Base-by-base conservation (phyloP, 2,888 invertebrate genomes). In the Ellobium chinense region DNA sequence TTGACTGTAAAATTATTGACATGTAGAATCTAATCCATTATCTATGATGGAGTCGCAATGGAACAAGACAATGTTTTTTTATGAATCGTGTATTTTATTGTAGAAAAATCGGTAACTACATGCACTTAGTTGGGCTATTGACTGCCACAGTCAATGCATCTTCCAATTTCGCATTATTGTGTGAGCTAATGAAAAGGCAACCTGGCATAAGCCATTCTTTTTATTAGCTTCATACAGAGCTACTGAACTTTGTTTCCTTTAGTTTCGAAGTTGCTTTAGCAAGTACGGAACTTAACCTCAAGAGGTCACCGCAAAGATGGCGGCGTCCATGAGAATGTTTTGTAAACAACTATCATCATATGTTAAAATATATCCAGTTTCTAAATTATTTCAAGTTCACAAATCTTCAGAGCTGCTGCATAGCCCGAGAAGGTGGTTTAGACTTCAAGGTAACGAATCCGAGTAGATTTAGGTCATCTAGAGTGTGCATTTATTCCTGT, bases 141-240 rank as follows among this genome's bases (percentile, higher is more conserved):
- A 12, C 46, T 7, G 18, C 46, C 7, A 12, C 46, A 46, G 7
- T 12, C 46, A 46, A 46, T 46, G 18, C 18, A 46, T 7, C 46
- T 46, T 18, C 46, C 46, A 46, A 7, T 18, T 12, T 7, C 46
- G 7, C 46, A 46, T 46, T 12, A 46, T 46, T 46, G 18, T 46
- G 7, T 7, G 46, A 18, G 46, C 9, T 46, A 46, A 18, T 46
- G 46, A 46, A 46, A 46, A 46, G 46, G 12, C 73, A 74, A 29
- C 27, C 62, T 74, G 73, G 73, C 83, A 80, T 80, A 87, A 82
- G 82, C 82, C 80, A 62, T 34, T 9, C 29, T 72, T 37, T 56
- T 60, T 83, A 81, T 84, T 84, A 84, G 78, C 78, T 82, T 66
- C 31, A n/a, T 37, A 46, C 60, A 31, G 12, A 37, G 72, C 37